A percentile compares a stretch with the other conserved stretches of the same genome.
phyloP scores from a whole-genome alignment of 2,113 vertebrate genomes.

The Calyptomena viridis region DNA sequence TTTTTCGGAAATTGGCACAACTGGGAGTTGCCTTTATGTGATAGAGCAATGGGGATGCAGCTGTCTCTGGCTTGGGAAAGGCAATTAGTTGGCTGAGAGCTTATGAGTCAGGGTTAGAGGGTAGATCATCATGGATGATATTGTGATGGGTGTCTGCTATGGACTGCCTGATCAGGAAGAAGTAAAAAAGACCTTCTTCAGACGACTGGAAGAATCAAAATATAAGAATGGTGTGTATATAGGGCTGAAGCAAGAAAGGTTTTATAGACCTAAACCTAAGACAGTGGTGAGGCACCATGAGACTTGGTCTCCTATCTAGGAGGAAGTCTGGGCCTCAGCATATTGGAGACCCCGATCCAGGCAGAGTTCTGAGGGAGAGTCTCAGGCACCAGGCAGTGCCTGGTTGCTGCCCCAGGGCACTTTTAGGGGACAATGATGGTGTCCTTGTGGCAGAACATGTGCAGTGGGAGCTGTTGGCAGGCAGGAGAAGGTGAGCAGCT shows the following conservation, averaged over 20 bases:
- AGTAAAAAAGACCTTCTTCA: not conserved
- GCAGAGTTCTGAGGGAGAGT: not conserved
- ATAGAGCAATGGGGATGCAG: not conserved
- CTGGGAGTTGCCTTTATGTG: not conserved
- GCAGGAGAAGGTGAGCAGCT: not conserved
- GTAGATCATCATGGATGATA: not conserved
- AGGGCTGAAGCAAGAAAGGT: not conserved
- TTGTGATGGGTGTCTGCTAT: not conserved
- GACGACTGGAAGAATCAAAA: not conserved
- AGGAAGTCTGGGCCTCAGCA: not conserved
- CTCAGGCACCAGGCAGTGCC: not conserved
- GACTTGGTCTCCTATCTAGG: not conserved
- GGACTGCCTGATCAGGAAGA: not conserved
- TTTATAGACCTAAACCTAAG: not conserved
- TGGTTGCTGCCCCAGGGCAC: not conserved
- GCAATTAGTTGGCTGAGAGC: not conserved
- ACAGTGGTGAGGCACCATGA: not conserved
- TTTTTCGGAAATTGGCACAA: not conserved
- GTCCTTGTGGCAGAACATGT: not conserved
- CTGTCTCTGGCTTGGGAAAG: not conserved
- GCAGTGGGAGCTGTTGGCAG: not conserved
- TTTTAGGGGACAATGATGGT: rapidly evolving
- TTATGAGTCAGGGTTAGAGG: not conserved
- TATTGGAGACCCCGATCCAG: not conserved
- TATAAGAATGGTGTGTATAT: rapidly evolving